Percentiles rank a stretch among this genome's conserved stretches.
phyloP scores from a whole-genome alignment of 2,888 invertebrate species.

The Sarcophaga subvicina region DNA sequence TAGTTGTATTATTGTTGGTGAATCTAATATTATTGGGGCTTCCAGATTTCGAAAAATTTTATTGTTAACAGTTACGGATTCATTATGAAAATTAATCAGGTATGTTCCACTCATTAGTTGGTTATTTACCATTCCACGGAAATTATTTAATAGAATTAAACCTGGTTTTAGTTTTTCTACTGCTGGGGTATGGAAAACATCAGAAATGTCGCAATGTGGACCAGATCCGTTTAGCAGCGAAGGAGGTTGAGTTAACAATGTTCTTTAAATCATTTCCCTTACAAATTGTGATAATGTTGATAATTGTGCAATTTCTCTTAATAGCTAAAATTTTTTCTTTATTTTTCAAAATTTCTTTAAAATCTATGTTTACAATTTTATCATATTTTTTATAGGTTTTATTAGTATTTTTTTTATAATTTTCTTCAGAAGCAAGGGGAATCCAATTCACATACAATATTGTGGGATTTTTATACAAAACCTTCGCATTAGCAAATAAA shows the following conservation, averaged over 20 bases:
- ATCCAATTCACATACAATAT: background rate
- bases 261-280: background rate
- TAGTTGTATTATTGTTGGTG: too few species aligned
- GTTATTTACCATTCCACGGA: constrained; percentile 25
- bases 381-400: constrained; percentile 10
- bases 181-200: background rate
- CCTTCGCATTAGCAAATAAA: constrained; percentile 13
- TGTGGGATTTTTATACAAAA: constrained; percentile 24
- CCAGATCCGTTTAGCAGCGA: background rate
- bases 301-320: constrained; percentile 21
- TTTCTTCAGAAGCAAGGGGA: constrained; percentile 31
- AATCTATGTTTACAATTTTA: too few species aligned
- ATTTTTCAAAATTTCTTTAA: too few species aligned
- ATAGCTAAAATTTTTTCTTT: background rate
- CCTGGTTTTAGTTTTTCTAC: background rate
- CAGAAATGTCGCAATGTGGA: background rate
- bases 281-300: constrained; percentile 30
- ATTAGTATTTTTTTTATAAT: constrained; percentile 34
- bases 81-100: too few species aligned
- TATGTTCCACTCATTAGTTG: constrained; percentile 21
- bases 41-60: too few species aligned
- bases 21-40: too few species aligned
- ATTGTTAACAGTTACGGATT: too few species aligned
- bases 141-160: constrained; percentile 35
- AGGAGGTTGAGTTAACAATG: background rate